Base-by-base conservation (phyloP, 2,113 vertebrate genomes). In the Protobothrops flavoviridis region DNA sequence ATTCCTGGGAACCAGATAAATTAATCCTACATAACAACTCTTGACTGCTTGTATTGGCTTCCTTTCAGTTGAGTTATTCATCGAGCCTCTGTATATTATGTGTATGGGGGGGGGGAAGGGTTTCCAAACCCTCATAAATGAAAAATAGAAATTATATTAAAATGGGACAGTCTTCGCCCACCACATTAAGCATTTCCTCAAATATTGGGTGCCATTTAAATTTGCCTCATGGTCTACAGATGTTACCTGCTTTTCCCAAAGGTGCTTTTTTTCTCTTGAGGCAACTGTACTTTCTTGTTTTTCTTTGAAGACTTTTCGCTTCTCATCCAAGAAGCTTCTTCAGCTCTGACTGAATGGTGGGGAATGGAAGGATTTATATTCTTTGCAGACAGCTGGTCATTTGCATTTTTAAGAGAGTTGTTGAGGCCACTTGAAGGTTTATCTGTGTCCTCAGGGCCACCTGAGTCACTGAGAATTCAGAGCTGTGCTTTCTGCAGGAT, bases 41-140 rank as follows among this genome's bases (percentile, higher is more conserved):
- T 92, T 92, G 53, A 85, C 12, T 69, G 20, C 0, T 94, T 94
- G 91, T 43, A 89, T 8, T 92, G 93, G 94, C 81, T n/a, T 74
- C 24, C 0, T 59, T 93, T 88, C 50, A 81, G 7, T 33, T 92
- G 45, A 85, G 74, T 50, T 94, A n/a, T 88, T 74, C 0, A 21
- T 93, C 85, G 94, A 6, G 89, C 29, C 5, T 3, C 92, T 92
- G 90, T 55, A 81, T 43, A 43, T 81, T 81, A 81, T 39, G 17
- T 43, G 74, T 0, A 20, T 20, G 69, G 5, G 29, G 21, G n/a
- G n/a, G 23, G 7, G 8, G 11, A 2, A 24, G 92, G 43, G 69
- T 39, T 39, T 43, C 17, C 74, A 39, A 81, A 81, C 7, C 17
- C 20, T 2, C 17, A 26, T 45, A 1, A 50, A 8, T 11, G 12